These are phyloP conservation scores for Aphidius colemani DNA, from an alignment of 2,888 invertebrate species.

Conservation along the genomic window DNA sequence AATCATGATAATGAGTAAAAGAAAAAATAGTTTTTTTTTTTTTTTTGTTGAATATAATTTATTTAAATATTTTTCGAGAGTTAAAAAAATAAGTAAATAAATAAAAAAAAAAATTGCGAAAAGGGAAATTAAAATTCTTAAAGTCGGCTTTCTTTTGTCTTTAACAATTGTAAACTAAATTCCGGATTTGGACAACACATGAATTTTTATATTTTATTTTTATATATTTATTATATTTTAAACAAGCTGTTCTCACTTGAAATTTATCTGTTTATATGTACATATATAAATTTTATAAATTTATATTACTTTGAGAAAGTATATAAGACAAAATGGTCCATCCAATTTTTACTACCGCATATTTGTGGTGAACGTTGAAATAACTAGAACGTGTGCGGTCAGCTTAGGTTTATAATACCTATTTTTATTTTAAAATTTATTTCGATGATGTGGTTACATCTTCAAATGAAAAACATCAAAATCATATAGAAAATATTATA, in stretches of 20 bases:
- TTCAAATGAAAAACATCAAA: too few species aligned
- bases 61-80: too few species aligned
- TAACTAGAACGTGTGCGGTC: conserved; percentile 36
- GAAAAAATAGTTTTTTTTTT: too few species aligned
- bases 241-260: conserved; percentile 32
- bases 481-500: too few species aligned
- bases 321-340: conserved; percentile 24
- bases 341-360: conserved; percentile 35
- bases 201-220: background rate
- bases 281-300: too few species aligned
- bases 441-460: too few species aligned
- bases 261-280: conserved; percentile 40
- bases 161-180: background rate
- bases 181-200: background rate
- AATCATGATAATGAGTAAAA: too few species aligned
- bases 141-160: conserved; percentile 12
- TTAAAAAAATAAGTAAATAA: background rate
- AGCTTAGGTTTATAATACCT: conserved; percentile 25
- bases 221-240: conserved; percentile 7
- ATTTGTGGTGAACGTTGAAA: conserved; percentile 36
- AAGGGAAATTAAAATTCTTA: background rate
- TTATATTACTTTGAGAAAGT: too few species aligned
- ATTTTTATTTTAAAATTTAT: background rate
- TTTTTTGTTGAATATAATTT: too few species aligned
- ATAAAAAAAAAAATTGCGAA: background rate